Conservation (phyloP, 2,113 vertebrate species). For the Camelus bactrianus region DNA sequence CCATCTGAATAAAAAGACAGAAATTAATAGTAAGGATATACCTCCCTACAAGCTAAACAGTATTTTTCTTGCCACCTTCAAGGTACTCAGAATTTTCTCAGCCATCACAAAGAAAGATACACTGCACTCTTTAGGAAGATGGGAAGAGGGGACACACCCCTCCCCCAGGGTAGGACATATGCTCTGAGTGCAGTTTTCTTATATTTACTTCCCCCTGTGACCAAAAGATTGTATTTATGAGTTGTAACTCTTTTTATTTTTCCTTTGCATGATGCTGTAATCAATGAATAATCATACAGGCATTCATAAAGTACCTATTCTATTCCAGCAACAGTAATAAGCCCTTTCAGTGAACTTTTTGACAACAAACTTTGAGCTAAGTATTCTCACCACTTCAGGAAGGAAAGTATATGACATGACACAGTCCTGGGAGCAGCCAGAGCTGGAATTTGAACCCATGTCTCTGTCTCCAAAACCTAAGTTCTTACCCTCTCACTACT, state of each 20-base stretch:
- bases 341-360: background rate
- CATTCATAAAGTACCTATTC: background rate
- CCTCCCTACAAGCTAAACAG: background rate
- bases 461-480: background rate
- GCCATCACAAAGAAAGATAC: background rate
- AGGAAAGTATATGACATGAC: background rate
- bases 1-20: background rate
- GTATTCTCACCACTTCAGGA: background rate
- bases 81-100: background rate
- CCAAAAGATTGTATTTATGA: background rate
- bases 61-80: background rate
- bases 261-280: background rate
- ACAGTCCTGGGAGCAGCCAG: background rate
- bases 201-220: background rate
- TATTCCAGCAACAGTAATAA: background rate
- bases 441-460: background rate
- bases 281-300: background rate
- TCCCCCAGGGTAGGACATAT: background rate
- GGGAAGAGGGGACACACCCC: background rate
- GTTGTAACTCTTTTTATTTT: background rate
- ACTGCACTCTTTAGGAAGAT: background rate
- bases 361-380: background rate
- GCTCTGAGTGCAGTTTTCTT: background rate
- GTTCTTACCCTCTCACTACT: background rate
- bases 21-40: background rate